Percentiles rank a stretch among this genome's conserved stretches.
Conservation (phyloP, 1,140 invertebrate genomes). For the Eciton burchellii region DNA sequence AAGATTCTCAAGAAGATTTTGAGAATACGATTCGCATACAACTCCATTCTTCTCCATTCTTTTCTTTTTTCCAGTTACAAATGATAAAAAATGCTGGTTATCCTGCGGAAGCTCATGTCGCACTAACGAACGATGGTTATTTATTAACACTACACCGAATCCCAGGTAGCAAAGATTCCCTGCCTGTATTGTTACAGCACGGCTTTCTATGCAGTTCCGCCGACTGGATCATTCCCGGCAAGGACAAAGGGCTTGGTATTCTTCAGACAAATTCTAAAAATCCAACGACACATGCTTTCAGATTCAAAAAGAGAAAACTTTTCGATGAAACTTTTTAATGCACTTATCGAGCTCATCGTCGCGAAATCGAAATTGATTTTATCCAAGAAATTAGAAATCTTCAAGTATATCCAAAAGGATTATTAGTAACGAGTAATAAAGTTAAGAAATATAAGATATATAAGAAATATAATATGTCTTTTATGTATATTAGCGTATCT, state of each 20-base stretch:
- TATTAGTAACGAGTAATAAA: too few relatives aligned
- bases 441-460: too few relatives aligned
- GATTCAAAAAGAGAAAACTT: too few relatives aligned
- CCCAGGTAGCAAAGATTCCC: conserved; percentile 82
- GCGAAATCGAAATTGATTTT: too few relatives aligned
- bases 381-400: too few relatives aligned
- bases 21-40: not conserved
- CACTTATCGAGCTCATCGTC: too few relatives aligned
- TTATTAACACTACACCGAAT: conserved; percentile 91
- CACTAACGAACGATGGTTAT: conserved; percentile 91
- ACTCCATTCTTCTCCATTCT: not conserved
- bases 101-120: conserved; percentile 88
- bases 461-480: conserved; percentile 13
- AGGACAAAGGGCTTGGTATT: conserved; percentile 88
- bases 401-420: too few relatives aligned
- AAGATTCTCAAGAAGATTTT: too few relatives aligned
- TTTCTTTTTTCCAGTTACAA: conserved; percentile 85
- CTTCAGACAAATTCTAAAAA: not conserved
- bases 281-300: too few relatives aligned
- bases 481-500: conserved; percentile 50
- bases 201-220: conserved; percentile 89
- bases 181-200: conserved; percentile 88
- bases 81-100: conserved; percentile 89
- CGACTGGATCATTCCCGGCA: conserved; percentile 88
- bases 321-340: too few relatives aligned